Evolutionary conservation across 2,888 invertebrate species (phyloP), one percentile per base, ranked within the genome.

Genomic region (Nomada ferruginata): DNA sequence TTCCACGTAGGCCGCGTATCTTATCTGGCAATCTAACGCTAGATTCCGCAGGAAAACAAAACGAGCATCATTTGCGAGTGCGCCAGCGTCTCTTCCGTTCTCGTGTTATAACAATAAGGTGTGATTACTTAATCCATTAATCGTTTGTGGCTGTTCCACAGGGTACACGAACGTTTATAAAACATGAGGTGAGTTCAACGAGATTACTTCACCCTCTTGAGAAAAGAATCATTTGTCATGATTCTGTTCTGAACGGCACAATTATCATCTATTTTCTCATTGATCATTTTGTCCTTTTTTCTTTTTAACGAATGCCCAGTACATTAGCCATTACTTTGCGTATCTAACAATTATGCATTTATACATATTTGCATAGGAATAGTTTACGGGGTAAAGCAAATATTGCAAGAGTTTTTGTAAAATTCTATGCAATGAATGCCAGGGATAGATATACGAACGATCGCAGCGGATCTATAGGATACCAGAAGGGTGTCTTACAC

Each of bases 11-110:
- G 61, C 50, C 55, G 26, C 57, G 61, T 87, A 86, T 86, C 86
- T 86, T 86, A 86, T 86, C 86, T 59, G n/a, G 26, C 44, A 55
- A 77, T 77, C 76, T 85, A 55, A 61, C 53, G 72, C 60, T 87
- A 76, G 72, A 76, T 68, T 71, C 59, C 70, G 57, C 65, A 36
- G 61, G 60, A 50, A 71, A 76, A n/a, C 57, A 66, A 15, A 60
- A 63, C 66, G 73, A 79, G 53, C 72, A 71, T 52, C 85, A 83
- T 65, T 80, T 65, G 75, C 84, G 65, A 59, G 74, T 76, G 60
- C 57, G 75, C 66, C 72, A 69, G 61, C 68, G 60, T 55, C 68
- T 59, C n/a, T 71, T 68, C n/a, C 70, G 52, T 44, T 52, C 53
- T 64, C 29, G 26, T 11, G 44, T 29, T 47, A 75, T 77, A 42